These are phyloP conservation scores for Bactericera cockerelli DNA, from an alignment of 1,140 invertebrate genomes.

Conservation along the genomic window DNA sequence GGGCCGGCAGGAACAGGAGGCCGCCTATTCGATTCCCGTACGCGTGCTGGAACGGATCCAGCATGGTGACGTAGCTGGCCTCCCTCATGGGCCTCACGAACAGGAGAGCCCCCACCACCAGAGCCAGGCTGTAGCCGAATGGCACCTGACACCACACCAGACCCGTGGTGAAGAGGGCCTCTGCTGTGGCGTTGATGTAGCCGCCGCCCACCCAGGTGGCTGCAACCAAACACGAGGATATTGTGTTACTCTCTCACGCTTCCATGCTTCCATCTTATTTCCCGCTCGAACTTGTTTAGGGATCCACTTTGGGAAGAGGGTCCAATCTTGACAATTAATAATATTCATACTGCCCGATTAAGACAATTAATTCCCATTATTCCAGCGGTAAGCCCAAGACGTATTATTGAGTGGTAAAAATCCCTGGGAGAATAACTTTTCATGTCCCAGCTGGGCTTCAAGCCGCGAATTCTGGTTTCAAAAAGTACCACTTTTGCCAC, in stretches of 20 bases:
- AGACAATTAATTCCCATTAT: too few species aligned
- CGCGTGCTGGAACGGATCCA: constrained; percentile 64
- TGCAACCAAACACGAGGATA: constrained; percentile 28
- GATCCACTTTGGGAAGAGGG: too few species aligned
- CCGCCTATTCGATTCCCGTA: constrained; percentile 64
- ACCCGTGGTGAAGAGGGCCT: constrained; percentile 49
- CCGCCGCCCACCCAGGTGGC: constrained; percentile 70
- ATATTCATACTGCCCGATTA: too few species aligned
- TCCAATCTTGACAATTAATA: too few species aligned
- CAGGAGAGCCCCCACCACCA: constrained; percentile 58
- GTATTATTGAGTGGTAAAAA: too few species aligned
- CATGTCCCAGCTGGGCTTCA: too few species aligned
- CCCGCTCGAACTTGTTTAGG: too few species aligned
- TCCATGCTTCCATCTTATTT: too few species aligned
- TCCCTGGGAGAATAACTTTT: too few species aligned
- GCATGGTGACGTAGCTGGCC: constrained; percentile 69
- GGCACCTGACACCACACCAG: constrained; percentile 66
- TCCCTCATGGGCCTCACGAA: constrained; percentile 66
- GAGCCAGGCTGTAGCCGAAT: constrained; percentile 58
- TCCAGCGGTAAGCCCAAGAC: too few species aligned
- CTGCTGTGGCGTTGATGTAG: constrained; percentile 70
- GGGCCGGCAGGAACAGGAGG: constrained; percentile 58
- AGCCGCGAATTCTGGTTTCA: too few species aligned
- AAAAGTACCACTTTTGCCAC: too few species aligned
- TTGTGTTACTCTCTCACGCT: neutral